Conservation (phyloP, 2,888 invertebrate species). For the Melitaea athalia region DNA sequence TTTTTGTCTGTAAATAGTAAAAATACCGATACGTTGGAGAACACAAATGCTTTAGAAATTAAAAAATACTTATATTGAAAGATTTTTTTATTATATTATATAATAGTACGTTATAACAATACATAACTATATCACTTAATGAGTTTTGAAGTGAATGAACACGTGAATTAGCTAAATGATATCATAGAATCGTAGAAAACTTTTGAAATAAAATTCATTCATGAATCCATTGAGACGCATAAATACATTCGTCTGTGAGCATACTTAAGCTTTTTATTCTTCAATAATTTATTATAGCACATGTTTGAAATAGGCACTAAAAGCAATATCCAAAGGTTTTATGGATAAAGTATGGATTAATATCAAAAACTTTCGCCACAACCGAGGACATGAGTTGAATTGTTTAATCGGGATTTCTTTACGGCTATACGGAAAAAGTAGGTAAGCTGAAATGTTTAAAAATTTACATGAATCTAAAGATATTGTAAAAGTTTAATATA, state of each 20-base stretch:
- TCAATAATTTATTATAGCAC: constrained; percentile 35
- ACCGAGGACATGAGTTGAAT: constrained; percentile 36
- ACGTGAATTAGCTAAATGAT: background rate
- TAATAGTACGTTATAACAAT: too few species aligned
- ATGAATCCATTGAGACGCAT: background rate
- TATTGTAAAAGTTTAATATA: background rate
- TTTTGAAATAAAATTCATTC: constrained; percentile 4
- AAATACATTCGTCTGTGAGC: constrained; percentile 4
- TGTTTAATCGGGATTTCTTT: constrained; percentile 36
- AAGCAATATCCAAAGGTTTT: constrained; percentile 47
- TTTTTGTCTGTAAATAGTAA: background rate
- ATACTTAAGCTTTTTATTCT: constrained; percentile 35
- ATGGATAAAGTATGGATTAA: constrained; percentile 42
- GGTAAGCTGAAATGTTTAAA: constrained; percentile 10
- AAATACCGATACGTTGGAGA: background rate
- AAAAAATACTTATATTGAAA: background rate
- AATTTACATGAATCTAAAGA: constrained; percentile 7
- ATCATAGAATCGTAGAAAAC: background rate
- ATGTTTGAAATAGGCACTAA: constrained; percentile 43
- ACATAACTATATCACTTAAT: too few species aligned
- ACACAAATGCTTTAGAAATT: background rate
- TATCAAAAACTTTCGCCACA: constrained; percentile 37
- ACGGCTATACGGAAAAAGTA: constrained; percentile 25
- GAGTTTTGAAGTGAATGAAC: background rate
- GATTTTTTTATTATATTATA: too few species aligned